These are phyloP conservation scores for Metallyticus violacea DNA, from an alignment of 2,888 invertebrate genomes.

Conservation along the genomic window DNA sequence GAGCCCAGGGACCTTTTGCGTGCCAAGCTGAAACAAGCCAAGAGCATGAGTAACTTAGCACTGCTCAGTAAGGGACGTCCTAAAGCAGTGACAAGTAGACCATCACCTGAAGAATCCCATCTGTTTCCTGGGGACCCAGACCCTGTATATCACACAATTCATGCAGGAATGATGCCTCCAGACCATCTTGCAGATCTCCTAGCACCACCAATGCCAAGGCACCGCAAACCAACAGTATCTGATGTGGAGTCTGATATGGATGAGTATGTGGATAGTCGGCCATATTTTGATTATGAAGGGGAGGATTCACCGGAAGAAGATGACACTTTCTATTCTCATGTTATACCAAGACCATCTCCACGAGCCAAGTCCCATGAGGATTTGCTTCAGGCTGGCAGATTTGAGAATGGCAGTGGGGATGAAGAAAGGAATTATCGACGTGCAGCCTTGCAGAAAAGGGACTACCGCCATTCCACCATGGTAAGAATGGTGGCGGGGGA, in stretches of 20 bases:
- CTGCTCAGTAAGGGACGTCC: neutral
- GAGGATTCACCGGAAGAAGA: conserved; percentile 11
- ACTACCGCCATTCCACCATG: neutral
- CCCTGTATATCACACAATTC: conserved; percentile 46
- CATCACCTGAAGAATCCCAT: neutral
- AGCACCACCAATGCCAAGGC: neutral
- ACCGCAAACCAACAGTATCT: neutral
- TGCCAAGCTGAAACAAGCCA: conserved; percentile 45
- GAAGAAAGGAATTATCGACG: neutral
- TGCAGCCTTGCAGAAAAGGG: neutral
- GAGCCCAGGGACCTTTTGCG: conserved; percentile 10
- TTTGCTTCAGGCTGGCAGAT: conserved; percentile 5
- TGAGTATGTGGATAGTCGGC: neutral
- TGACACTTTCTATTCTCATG: conserved; percentile 31
- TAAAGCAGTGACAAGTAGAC: neutral
- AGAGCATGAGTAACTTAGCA: conserved; percentile 46
- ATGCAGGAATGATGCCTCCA: conserved; percentile 39
- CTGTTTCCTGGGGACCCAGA: neutral
- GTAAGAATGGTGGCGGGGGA: neutral
- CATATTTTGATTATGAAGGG: neutral
- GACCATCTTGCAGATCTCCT: conserved; percentile 3
- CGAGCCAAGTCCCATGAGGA: neutral
- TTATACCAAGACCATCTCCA: conserved; percentile 25
- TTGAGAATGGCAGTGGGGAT: neutral
- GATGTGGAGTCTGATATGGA: conserved; percentile 1